These are phyloP conservation scores for Rhinogobio ventralis DNA, from an alignment of 2,797 vertebrate genomes.

Conservation along the genomic window DNA sequence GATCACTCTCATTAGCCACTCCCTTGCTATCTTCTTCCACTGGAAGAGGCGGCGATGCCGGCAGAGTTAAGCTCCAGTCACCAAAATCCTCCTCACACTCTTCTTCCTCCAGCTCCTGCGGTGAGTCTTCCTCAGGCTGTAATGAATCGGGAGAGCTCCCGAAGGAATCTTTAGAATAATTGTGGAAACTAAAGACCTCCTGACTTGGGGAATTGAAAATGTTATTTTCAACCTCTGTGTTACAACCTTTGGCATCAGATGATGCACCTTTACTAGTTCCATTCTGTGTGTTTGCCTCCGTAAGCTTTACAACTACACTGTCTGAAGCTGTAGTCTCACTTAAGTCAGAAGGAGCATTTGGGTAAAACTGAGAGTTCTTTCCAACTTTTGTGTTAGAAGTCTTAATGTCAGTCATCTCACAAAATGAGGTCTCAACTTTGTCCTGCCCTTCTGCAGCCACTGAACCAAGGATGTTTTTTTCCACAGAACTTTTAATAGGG, in stretches of 20 bases:
- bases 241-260: constrained; percentile 48
- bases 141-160: constrained; percentile 63
- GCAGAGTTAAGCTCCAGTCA: constrained; percentile 69
- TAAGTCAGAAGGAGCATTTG: neutral
- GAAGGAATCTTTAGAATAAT: constrained; percentile 83
- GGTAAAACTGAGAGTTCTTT: constrained; percentile 7
- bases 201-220: constrained; percentile 73
- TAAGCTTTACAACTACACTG: neutral
- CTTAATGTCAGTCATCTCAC: constrained; percentile 2
- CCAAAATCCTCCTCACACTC: constrained; percentile 58
- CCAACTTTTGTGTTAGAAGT: neutral
- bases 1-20: constrained; percentile 35
- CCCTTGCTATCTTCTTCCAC: constrained; percentile 42
- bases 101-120: constrained; percentile 55
- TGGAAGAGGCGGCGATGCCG: constrained; percentile 65
- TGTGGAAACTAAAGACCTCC: constrained; percentile 83
- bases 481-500: neutral
- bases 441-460: constrained; percentile 10
- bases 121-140: constrained; percentile 58
- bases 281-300: constrained; percentile 38
- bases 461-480: constrained; percentile 9
- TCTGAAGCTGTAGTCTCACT: neutral
- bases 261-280: constrained; percentile 36
- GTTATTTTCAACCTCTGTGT: constrained; percentile 49
- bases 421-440: constrained; percentile 10